phyloP scores from a whole-genome alignment of 2,888 invertebrate species.

The Callyntrura sp. region DNA sequence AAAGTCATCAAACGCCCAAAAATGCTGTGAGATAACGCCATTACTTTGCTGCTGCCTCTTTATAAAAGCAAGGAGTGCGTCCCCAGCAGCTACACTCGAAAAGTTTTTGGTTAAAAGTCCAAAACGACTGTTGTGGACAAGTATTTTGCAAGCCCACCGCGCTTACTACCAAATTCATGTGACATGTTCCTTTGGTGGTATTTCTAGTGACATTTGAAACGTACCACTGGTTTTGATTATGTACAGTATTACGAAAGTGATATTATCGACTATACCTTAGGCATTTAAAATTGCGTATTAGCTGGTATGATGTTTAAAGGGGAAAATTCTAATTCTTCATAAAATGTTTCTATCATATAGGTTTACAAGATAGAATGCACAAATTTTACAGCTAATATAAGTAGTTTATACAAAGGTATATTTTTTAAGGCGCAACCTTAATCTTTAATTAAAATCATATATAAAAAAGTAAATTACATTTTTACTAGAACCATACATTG shows the following conservation, averaged over 20 bases:
- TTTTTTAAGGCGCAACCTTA: no score
- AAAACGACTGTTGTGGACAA: neutral
- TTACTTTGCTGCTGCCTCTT: neutral
- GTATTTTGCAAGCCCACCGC: neutral
- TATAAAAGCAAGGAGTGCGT: neutral
- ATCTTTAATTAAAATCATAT: no score
- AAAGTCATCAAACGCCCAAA: slow-evolving; percentile 29
- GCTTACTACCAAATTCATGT: neutral
- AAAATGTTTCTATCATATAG: no score
- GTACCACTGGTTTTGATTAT: slow-evolving; percentile 35
- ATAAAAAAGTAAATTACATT: no score
- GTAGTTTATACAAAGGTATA: no score
- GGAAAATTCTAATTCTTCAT: no score
- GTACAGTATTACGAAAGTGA: no score
- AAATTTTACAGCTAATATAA: no score
- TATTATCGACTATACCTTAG: no score
- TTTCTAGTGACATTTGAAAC: slow-evolving; percentile 7
- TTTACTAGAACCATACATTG: no score
- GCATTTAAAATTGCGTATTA: neutral
- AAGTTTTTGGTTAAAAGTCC: neutral
- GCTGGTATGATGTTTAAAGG: no score
- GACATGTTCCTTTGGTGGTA: neutral
- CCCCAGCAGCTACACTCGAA: neutral
- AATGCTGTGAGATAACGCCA: neutral
- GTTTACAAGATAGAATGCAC: no score